Evolutionary conservation across 1,140 invertebrate species (phyloP), one percentile per base, ranked within the genome.

Genomic region (Drosophila arawakana): DNA sequence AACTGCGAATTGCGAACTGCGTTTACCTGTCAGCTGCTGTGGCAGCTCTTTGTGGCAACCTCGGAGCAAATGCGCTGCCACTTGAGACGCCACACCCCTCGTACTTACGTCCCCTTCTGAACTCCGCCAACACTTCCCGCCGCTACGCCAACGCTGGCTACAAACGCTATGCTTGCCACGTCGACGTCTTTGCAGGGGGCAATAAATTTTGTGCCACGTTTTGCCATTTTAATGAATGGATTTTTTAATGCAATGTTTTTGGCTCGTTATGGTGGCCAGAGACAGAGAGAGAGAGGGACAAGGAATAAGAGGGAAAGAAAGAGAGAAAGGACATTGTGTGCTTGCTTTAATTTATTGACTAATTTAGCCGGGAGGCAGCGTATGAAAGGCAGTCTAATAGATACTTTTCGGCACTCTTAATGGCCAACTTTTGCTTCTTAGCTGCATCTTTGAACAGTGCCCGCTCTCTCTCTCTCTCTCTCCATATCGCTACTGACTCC

Each of bases 191-290:
- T 50, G 39, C 10, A 46, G 15, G 55, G 67, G 67, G 67, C 83
- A 80, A 88, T 88, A 88, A 88, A 88, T 83, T 83, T 66, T 72
- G 62, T 81, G 84, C 82, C 83, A 85, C 83, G 81, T 85, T 85
- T 88, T 80, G 83, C 83, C 83, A 89, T 88, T 88, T 83, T 88
- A 88, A 88, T 88, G 83, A 88, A 88, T 88, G 83, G 83, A 83
- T 82, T 86, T 88, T 83, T 88, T 88, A 86, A 86, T 86, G 83
- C 83, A 88, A 88, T 88, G 84, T 86, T 88, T 76, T 88, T 69
- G 76, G 80, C 83, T 80, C 82, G 83, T 86, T 85, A 79, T 68
- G 71, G 25, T 30, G 9, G 72, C 30, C 52, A 47, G 39, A 41
- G 7, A 50, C 11, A 34, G 30, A 52, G 49, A 54, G 15, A 7